Conservation (phyloP, 2,113 vertebrate species). For the Laticauda laticaudata region DNA sequence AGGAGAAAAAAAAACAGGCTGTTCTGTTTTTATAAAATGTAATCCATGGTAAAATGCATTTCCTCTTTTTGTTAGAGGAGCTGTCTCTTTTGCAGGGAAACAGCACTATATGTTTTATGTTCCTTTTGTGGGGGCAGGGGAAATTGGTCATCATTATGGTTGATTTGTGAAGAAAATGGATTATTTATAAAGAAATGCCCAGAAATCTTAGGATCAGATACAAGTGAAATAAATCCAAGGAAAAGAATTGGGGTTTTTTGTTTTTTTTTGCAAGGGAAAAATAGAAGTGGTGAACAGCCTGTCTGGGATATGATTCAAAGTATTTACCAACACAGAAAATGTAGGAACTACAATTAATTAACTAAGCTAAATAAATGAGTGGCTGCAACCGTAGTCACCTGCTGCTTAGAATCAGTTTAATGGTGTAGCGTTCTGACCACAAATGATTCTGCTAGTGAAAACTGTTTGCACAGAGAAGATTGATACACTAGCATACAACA, state of each 20-base stretch:
- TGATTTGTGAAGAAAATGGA: background rate
- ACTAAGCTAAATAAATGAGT: background rate
- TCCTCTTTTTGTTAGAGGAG: background rate
- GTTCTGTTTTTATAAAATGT: background rate
- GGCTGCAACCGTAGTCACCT: background rate
- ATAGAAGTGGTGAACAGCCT: background rate
- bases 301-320: background rate
- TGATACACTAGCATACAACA: background rate
- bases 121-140: background rate
- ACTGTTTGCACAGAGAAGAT: background rate
- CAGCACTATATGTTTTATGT: background rate
- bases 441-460: background rate
- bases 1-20: background rate
- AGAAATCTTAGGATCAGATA: background rate
- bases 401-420: background rate
- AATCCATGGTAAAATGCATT: conserved; percentile 6
- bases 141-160: background rate
- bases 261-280: background rate
- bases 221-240: background rate
- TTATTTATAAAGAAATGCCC: background rate
- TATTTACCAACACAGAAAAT: background rate
- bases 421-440: background rate
- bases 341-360: background rate
- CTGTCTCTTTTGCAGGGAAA: background rate
- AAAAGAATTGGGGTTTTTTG: background rate